Evolutionary conservation across 2,113 vertebrate genomes (phyloP), one percentile per base, ranked within the genome.

Genomic region (Muntiacus muntjak): DNA sequence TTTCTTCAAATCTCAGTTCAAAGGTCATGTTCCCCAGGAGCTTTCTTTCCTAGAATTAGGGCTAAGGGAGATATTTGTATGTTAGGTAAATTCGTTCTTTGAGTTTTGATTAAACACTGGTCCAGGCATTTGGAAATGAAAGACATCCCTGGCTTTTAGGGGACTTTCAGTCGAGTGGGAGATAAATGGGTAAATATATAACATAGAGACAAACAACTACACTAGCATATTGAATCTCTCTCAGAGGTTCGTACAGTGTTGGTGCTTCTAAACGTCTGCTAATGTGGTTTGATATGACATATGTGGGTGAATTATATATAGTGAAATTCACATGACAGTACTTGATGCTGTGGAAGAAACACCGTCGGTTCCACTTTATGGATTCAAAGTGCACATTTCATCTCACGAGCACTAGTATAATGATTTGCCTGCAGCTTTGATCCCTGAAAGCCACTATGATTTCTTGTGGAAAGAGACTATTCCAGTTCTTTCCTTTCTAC

Each of bases 311-410:
- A 16, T n/a, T 23, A 43, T 88, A 30, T 14, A n/a, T 23, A 78
- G 88, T 58, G 52, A 97, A 98, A 97, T 71, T 95, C 25, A 93
- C 60, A 79, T 85, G 88, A 54, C 64, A 89, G 94, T 92, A 78
- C 82, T 82, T 95, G 87, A 82, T 93, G 74, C 74, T 50, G 25
- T 84, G 94, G 95, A 97, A 95, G 97, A 93, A 4, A 30, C 50
- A 76, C 82, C 79, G 54, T 83, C 16, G 85, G 43, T 97, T 98
- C 95, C 33, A 83, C 89, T 97, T 97, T 97, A 45, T 76, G 45
- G 83, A 92, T 90, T 97, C 94, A 79, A 97, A 97, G 45, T 84
- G 97, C 89, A 74, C 14, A 36, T 98, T 97, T 98, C 93, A 95
- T 94, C 87, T 92, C 58, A 57, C 76, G 83, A 89, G 45, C 17